Base-by-base conservation (phyloP, 2,113 vertebrate species). In the Seriola rivoliana region DNA sequence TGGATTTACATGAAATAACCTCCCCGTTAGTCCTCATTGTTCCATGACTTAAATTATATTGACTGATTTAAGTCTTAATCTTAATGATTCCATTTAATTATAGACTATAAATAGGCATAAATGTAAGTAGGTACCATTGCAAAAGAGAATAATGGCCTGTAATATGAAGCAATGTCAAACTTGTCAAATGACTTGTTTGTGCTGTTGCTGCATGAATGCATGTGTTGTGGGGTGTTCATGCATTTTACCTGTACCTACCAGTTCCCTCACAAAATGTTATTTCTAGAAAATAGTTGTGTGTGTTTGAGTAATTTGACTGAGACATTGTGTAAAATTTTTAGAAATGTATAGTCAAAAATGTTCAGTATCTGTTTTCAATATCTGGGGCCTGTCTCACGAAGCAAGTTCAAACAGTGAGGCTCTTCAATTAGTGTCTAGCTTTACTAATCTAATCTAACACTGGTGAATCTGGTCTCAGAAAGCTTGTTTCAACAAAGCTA, bases 381-480 rank as follows among this genome's bases (percentile, higher is more conserved):
- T 75, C 34, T 40, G 40, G 13, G 70, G 85, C 78, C 81, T 85
- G 83, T 81, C 82, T 90, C 89, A 93, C 85, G 85, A 90, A 90
- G 59, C 8, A 0, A 80, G 5, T 23, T 23, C 5, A 52, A n/a
- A 32, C 4, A 69, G 46, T 14, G 12, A 11, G 8, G 25, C 1
- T 21, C 7, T 29, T 38, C 29, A 64, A n/a, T 54, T 34, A 21
- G 2, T 7, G 0, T 58, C 48, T 32, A 10, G 8, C 23, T 52
- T 52, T 40, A 17, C 4, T 59, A 7, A 36, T 34, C 14, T 46
- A 11, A 64, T 63, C 4, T 1, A n/a, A 42, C 59, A 29, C 21
- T 21, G 3, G 2, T 32, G 32, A 23, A 50, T 44, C 6, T 42
- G 3, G 23, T 38, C 40, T 40, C 8, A 40, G 25, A 69, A n/a